A percentile compares a stretch with the other conserved stretches of the same genome.
Conservation (phyloP, 1,140 invertebrate species). For the Ips typographus region DNA sequence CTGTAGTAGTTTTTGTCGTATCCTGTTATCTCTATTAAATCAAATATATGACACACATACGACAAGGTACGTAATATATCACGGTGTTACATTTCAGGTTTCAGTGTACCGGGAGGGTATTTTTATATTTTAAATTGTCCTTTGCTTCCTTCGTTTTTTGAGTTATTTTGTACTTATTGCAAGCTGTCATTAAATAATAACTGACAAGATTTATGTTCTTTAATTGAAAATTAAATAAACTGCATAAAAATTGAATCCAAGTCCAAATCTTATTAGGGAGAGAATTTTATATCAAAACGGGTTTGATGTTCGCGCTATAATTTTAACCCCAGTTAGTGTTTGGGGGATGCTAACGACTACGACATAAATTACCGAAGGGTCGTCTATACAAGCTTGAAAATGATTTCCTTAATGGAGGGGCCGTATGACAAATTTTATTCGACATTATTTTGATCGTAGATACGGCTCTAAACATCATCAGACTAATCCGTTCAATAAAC, state of each 20-base stretch:
- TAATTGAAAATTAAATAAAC: background rate
- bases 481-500: background rate
- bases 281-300: conserved; percentile 19
- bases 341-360: conserved; percentile 28
- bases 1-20: conserved; percentile 21
- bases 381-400: conserved; percentile 33
- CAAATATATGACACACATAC: conserved; percentile 11
- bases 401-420: conserved; percentile 35
- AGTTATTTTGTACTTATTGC: background rate
- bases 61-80: conserved; percentile 17
- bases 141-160: background rate
- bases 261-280: background rate
- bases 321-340: conserved; percentile 41
- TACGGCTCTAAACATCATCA: background rate
- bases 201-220: background rate
- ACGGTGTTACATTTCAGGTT: conserved; percentile 9
- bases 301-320: conserved; percentile 40
- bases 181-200: no score
- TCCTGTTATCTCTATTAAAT: conserved; percentile 29
- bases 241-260: background rate
- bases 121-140: conserved; percentile 8
- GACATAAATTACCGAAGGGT: conserved; percentile 29
- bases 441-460: conserved; percentile 12
- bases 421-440: conserved; percentile 31
- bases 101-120: background rate